Evolutionary conservation across 2,888 invertebrate species (phyloP), one percentile per base, ranked within the genome.

Genomic region (Amblyteles armatorius): DNA sequence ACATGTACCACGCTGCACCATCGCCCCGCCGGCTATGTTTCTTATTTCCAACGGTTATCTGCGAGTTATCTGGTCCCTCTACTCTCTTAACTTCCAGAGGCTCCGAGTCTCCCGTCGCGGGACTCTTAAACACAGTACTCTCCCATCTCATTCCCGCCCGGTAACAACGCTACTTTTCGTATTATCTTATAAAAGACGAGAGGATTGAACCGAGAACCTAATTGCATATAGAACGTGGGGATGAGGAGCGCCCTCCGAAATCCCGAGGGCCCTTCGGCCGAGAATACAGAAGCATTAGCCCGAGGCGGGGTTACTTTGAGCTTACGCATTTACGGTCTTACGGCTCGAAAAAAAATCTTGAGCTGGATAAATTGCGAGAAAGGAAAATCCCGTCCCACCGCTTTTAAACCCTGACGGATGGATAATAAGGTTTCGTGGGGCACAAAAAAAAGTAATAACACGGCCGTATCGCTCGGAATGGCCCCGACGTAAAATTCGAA

Each of bases 71-170:
- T 82, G n/a, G 29, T 33, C 44, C 67, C 19, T 65, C 55, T 48
- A 11, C 50, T 55, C 60, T 68, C 52, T 22, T 65, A 19, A 60
- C 44, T 67, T 69, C 11, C 11, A 63, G 16, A 60, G 33, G 67
- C 60, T 13, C 33, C 6, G 40, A 60, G 60, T 69, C 68, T 22
- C 22, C 48, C 48, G 52, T 73, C 82, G 55, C 74, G 74, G 82
- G 55, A 79, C 79, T 72, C 82, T 85, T 71, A 76, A 85, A 85
- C 79, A 79, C 57, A 69, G 33, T 69, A 68, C 57, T 57, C 80
- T 69, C 55, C 74, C 79, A n/a, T 22, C 52, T 55, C 16, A 74
- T 68, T 44, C 26, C 11, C 26, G 52, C 69, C 71, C 52, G 44
- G 71, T 76, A 71, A 68, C 40, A 50, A 33, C 60, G 52, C 13